A percentile compares a stretch with the other conserved stretches of the same genome.
These are phyloP conservation scores for Batillaria attramentaria DNA, from an alignment of 1,140 invertebrate species.

Conservation along the genomic window DNA sequence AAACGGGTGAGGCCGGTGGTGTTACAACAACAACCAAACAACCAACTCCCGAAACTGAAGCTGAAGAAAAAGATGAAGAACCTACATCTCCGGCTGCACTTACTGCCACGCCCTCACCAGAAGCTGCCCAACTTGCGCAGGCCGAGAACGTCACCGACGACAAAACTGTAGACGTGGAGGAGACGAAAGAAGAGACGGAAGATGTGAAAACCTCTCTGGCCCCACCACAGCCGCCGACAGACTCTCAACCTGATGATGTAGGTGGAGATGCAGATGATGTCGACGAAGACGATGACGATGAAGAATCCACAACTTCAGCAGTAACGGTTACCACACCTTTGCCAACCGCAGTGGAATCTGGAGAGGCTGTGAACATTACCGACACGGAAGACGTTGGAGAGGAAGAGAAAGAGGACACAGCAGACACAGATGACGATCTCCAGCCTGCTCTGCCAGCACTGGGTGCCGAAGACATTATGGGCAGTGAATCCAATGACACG, in stretches of 20 bases:
- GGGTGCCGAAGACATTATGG: background rate
- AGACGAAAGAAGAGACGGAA: background rate
- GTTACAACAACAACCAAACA: background rate
- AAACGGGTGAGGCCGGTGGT: background rate
- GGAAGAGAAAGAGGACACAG: background rate
- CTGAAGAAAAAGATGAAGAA: slow-evolving; percentile 18
- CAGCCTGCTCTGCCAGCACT: background rate
- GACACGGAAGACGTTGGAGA: background rate
- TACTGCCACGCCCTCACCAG: no score
- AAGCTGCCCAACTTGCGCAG: background rate
- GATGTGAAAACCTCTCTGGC: background rate
- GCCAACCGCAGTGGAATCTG: background rate
- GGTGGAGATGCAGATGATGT: background rate
- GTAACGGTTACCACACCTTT: background rate
- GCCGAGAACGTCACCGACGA: background rate
- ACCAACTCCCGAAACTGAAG: background rate
- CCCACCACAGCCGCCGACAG: no score
- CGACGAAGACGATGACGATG: background rate
- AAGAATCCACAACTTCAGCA: background rate
- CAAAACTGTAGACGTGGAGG: background rate
- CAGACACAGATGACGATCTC: background rate
- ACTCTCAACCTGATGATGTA: no score
- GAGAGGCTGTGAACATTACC: background rate
- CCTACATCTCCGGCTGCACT: no score
- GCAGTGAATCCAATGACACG: background rate